Conservation (phyloP, 2,888 invertebrate species). For the Sclerodermus sp. region DNA sequence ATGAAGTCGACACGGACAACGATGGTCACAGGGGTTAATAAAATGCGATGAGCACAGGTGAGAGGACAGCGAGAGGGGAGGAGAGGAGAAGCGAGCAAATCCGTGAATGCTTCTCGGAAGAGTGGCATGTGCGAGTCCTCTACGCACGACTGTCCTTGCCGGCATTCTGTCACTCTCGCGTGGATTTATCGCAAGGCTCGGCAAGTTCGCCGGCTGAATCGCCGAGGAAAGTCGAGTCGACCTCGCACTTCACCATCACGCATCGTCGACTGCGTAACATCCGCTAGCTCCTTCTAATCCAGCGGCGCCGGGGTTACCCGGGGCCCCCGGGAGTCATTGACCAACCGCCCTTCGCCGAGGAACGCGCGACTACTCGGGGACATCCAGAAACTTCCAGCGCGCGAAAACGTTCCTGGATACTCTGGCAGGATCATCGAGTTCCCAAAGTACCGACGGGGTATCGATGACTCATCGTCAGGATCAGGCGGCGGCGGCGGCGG, state of each 20-base stretch:
- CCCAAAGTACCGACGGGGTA: no score
- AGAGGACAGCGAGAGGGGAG: no score
- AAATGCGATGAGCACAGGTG: no score
- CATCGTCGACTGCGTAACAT: no score
- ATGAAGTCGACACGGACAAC: no score
- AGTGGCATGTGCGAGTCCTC: conserved; percentile 5
- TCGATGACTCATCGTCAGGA: background rate
- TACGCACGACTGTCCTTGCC: conserved; percentile 14
- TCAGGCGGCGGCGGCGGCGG: background rate
- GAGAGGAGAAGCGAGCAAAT: no score
- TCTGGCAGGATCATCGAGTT: no score
- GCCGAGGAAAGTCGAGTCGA: conserved; percentile 9
- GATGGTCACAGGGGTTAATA: no score
- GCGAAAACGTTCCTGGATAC: no score
- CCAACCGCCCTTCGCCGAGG: no score
- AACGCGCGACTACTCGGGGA: no score
- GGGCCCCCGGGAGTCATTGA: background rate
- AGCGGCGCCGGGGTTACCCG: background rate
- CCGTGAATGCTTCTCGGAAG: conserved; percentile 17
- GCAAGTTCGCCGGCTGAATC: conserved; percentile 15
- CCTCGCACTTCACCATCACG: conserved; percentile 24
- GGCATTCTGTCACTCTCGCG: background rate
- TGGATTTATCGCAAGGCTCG: conserved; percentile 5
- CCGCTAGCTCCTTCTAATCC: background rate
- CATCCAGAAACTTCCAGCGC: no score